Percentiles rank a stretch among this genome's conserved stretches.
phyloP scores from a whole-genome alignment of 2,797 vertebrate species.

The Toxotes lorentzi region DNA sequence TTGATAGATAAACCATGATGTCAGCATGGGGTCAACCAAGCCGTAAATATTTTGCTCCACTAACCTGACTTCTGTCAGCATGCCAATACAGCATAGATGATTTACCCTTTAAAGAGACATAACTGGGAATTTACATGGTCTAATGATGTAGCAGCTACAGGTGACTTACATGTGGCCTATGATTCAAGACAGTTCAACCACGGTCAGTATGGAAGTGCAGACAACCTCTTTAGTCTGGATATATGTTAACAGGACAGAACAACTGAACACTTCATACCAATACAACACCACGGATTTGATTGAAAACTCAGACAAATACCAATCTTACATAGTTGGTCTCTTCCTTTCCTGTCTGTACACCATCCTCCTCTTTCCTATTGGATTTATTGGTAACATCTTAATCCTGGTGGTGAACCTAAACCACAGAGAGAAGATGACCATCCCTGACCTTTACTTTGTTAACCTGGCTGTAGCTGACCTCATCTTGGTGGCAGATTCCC shows the following conservation, averaged over 20 bases:
- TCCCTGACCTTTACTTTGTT: slow-evolving; percentile 97
- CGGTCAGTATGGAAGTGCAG: slow-evolving; percentile 88
- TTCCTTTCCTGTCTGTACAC: slow-evolving; percentile 97
- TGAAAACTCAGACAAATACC: slow-evolving; percentile 82
- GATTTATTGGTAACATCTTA: slow-evolving; percentile 96
- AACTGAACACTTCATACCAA: slow-evolving; percentile 82
- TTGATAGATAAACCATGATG: slow-evolving; percentile 59
- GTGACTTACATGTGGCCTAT: slow-evolving; percentile 67
- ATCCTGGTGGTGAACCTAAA: slow-evolving; percentile 97
- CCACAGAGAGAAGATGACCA: slow-evolving; percentile 97
- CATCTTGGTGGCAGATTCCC: slow-evolving; percentile 95
- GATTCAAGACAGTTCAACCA: slow-evolving; percentile 62
- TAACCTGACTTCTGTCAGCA: slow-evolving; percentile 66
- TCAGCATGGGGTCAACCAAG: slow-evolving; percentile 62
- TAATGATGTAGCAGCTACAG: slow-evolving; percentile 78
- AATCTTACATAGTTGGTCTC: slow-evolving; percentile 91
- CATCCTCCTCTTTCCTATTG: slow-evolving; percentile 96
- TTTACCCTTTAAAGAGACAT: slow-evolving; percentile 52
- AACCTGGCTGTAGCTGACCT: slow-evolving; percentile 96
- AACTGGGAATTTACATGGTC: slow-evolving; percentile 62
- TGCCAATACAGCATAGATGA: slow-evolving; percentile 77
- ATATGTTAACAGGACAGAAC: slow-evolving; percentile 84
- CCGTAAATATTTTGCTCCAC: slow-evolving; percentile 47
- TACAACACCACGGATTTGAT: slow-evolving; percentile 79
- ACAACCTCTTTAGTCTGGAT: slow-evolving; percentile 78